A percentile compares a stretch with the other conserved stretches of the same genome.
Conservation (phyloP, 1,140 invertebrate genomes). For the Neodiprion fabricii region DNA sequence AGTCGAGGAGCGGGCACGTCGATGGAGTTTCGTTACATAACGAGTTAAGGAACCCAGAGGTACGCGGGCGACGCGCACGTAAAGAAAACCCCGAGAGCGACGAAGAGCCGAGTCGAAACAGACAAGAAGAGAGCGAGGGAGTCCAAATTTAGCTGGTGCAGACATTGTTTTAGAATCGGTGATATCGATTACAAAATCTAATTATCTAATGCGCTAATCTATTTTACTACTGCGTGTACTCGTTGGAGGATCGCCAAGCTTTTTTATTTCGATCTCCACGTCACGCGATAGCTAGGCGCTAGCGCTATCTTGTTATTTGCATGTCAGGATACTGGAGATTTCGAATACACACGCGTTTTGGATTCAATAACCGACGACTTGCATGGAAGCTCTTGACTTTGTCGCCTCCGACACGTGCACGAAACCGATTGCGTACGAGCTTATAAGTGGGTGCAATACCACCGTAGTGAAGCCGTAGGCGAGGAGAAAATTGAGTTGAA, state of each 20-base stretch:
- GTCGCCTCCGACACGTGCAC: no score
- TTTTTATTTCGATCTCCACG: not conserved
- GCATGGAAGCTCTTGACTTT: no score
- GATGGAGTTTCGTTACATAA: constrained; percentile 46
- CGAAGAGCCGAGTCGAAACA: not conserved
- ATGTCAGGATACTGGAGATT: not conserved
- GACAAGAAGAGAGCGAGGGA: constrained; percentile 27
- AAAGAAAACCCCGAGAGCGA: not conserved
- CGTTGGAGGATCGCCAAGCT: constrained; percentile 13
- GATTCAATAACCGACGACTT: no score
- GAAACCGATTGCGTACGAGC: no score
- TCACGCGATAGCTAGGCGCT: not conserved
- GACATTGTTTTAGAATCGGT: constrained; percentile 50
- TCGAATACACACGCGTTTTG: not conserved
- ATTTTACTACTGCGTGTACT: not conserved
- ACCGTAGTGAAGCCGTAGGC: no score
- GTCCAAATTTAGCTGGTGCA: constrained; percentile 55
- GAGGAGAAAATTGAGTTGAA: no score
- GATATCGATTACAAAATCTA: constrained; percentile 59
- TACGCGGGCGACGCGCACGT: constrained; percentile 26
- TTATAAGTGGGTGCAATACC: no score
- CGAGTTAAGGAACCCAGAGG: constrained; percentile 43
- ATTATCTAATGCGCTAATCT: constrained; percentile 13
- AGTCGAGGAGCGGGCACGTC: constrained; percentile 20
- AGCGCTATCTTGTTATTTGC: not conserved